phyloP scores from a whole-genome alignment of 2,888 invertebrate genomes.

The Philonicus albiceps region DNA sequence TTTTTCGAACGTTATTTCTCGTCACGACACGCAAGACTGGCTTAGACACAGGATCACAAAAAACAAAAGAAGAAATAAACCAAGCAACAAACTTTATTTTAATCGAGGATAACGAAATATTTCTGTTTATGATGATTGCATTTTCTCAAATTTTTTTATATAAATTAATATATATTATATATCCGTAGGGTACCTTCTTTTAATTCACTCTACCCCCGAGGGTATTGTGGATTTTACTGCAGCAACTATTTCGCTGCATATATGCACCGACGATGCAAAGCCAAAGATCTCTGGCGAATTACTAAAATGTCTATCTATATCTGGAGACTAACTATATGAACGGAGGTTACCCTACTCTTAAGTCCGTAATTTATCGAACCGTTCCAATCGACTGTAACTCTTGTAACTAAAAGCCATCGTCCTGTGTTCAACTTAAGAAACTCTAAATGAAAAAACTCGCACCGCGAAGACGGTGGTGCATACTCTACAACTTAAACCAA shows the following conservation, averaged over 20 bases:
- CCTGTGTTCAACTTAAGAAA: slow-evolving; percentile 17
- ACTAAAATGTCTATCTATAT: neutral
- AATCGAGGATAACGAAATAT: neutral
- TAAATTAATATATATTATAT: neutral
- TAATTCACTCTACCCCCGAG: neutral
- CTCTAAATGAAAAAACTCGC: neutral
- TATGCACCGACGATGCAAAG: neutral
- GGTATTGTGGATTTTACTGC: neutral
- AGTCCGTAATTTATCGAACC: slow-evolving; percentile 1
- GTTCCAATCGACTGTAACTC: slow-evolving; percentile 36
- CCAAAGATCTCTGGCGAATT: neutral
- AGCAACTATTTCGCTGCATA: neutral
- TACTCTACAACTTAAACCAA: neutral
- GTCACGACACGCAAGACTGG: neutral
- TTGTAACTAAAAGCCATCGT: slow-evolving; percentile 36
- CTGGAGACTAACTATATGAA: neutral
- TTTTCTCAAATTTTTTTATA: neutral
- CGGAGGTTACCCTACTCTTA: neutral
- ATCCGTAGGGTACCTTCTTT: neutral
- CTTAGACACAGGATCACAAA: neutral
- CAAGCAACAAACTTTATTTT: neutral
- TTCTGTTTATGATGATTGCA: neutral
- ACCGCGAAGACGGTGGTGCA: neutral
- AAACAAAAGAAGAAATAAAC: neutral
- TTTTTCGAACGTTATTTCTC: neutral